Base-by-base conservation (phyloP, 2,113 vertebrate species). In the Menidia beryllina region DNA sequence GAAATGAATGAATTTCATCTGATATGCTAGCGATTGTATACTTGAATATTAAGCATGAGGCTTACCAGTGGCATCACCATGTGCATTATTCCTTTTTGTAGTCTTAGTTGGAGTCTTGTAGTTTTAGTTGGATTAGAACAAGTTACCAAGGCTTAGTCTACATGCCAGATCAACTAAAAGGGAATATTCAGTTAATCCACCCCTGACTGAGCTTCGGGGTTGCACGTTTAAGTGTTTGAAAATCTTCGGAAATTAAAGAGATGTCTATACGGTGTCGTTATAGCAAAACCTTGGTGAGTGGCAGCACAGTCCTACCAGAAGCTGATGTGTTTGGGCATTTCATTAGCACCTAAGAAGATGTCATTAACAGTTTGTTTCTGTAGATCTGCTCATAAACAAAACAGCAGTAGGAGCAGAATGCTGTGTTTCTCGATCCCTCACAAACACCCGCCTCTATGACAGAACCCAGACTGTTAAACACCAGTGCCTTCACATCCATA, bases 311-410 rank as follows among this genome's bases (percentile, higher is more conserved):
- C 69, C 30, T 63, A 76, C 49, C 76, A 59, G 67, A 71, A 69
- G 63, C 82, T 80, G 87, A 63, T 67, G 72, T 75, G 77, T 72
- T 69, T 54, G 53, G 66, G 60, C 80, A 85, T 90, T 91, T 92
- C 89, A 92, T 92, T 91, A 90, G 84, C 91, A 89, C 90, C 80
- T 89, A 38, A 56, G 48, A 72, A 86, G 69, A 83, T 89, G 89
- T 88, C 88, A 84, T 54, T 89, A 79, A 76, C 76, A 66, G 77
- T 51, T 79, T 71, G 34, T 50, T 69, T 78, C 78, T 34, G 59
- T 14, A 4, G 39, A 59, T 53, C 53, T 55, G 17, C 71, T 87
- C 81, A 86, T 83, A 82, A 90, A 84, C 79, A 79, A 79, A 88
- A 69, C 69, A 77, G 79, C 68, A 68, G 53, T 45, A 58, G 67